phyloP scores from a whole-genome alignment of 1,140 invertebrate species.

The Orius insidiosus region DNA sequence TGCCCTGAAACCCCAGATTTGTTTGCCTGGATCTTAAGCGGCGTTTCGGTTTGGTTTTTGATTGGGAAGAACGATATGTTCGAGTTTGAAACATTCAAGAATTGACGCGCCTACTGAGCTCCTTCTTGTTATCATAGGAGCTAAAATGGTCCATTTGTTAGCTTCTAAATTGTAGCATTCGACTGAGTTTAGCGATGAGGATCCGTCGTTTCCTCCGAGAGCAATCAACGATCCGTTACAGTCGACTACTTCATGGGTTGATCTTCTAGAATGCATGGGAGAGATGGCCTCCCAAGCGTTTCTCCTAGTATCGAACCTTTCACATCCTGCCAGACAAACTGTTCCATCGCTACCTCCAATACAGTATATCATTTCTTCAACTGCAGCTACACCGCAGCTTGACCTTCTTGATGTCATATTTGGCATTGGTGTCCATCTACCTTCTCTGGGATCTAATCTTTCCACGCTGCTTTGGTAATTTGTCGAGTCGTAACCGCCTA shows the following conservation, averaged over 20 bases:
- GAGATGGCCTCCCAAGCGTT: conserved; percentile 48
- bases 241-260: conserved; percentile 47
- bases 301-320: conserved; percentile 40
- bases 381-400: conserved; percentile 42
- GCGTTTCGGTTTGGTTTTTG: neutral
- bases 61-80: conserved; percentile 10
- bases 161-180: conserved; percentile 41
- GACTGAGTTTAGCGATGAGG: conserved; percentile 49
- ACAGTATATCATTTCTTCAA: conserved; percentile 43
- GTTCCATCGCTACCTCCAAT: conserved; percentile 51
- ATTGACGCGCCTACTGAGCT: conserved; percentile 32
- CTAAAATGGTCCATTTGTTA: conserved; percentile 46
- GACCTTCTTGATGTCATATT: conserved; percentile 40
- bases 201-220: conserved; percentile 48
- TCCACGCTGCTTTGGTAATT: conserved; percentile 52
- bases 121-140: conserved; percentile 43
- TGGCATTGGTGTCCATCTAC: conserved; percentile 39
- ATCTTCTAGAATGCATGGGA: conserved; percentile 44
- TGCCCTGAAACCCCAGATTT: too few species aligned
- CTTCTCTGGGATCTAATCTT: conserved; percentile 42
- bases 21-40: too few species aligned
- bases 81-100: conserved; percentile 22
- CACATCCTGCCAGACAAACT: conserved; percentile 45
- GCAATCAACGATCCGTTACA: conserved; percentile 41
- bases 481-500: conserved; percentile 50